These are phyloP conservation scores for Asarcornis scutulata DNA, from an alignment of 2,113 vertebrate species.

Conservation along the genomic window DNA sequence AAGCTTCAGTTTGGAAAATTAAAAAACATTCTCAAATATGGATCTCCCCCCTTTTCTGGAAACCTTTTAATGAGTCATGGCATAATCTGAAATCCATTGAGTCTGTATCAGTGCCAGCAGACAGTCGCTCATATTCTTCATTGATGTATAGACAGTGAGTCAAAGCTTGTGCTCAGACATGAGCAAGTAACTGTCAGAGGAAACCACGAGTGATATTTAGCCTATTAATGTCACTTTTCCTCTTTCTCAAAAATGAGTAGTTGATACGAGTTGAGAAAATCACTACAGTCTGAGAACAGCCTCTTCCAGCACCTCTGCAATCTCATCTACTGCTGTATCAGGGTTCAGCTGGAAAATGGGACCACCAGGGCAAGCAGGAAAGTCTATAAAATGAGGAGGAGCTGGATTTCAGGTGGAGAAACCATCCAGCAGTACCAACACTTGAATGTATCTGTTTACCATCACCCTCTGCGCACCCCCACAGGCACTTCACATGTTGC, in stretches of 20 bases:
- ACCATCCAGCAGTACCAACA: background rate
- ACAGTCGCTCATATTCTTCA: slow-evolving; percentile 53
- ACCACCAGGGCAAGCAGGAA: background rate
- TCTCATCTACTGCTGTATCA: background rate
- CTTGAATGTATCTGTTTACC: background rate
- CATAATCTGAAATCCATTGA: slow-evolving; percentile 47
- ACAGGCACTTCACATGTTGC: background rate
- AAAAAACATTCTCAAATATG: background rate
- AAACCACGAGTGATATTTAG: slow-evolving; percentile 21
- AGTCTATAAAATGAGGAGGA: background rate
- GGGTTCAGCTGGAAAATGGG: background rate
- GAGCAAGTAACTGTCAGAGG: slow-evolving; percentile 43
- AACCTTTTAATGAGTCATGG: slow-evolving; percentile 59
- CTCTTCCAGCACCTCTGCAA: accelerated
- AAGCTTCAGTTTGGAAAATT: background rate
- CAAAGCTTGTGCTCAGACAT: slow-evolving; percentile 50
- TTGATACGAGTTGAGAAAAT: background rate
- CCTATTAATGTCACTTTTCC: background rate
- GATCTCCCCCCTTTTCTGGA: slow-evolving; percentile 38
- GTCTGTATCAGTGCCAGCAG: slow-evolving; percentile 49
- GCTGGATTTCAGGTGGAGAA: background rate
- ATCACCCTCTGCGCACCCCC: background rate
- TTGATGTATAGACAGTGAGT: slow-evolving; percentile 70
- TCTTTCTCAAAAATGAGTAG: background rate
- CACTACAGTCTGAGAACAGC: background rate